Percentiles rank a stretch among this genome's conserved stretches.
These are phyloP conservation scores for Puntigrus tetrazona DNA, from an alignment of 2,113 vertebrate genomes.

Conservation along the genomic window DNA sequence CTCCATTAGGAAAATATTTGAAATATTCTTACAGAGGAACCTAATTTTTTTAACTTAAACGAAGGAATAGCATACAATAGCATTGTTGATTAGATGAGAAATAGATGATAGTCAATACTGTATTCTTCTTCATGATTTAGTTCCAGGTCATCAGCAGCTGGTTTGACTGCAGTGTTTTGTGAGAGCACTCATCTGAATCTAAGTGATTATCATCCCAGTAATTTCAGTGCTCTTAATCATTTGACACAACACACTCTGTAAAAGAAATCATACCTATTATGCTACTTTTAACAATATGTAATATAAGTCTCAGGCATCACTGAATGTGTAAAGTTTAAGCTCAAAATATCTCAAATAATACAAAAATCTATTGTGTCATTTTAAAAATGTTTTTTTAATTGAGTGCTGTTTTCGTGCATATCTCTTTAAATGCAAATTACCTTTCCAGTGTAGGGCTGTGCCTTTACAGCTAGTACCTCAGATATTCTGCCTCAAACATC, in stretches of 20 bases:
- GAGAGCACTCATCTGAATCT: slow-evolving; percentile 13
- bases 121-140: slow-evolving; percentile 53
- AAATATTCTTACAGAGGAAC: too few relatives aligned
- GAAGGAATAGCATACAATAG: neutral
- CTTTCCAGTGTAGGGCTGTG: too few relatives aligned
- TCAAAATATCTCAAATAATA: too few relatives aligned
- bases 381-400: too few relatives aligned
- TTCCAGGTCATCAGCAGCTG: slow-evolving; percentile 67
- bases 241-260: neutral
- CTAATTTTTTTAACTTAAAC: neutral
- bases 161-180: slow-evolving; percentile 33
- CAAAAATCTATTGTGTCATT: too few relatives aligned
- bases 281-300: too few relatives aligned
- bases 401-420: too few relatives aligned
- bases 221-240: neutral
- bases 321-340: too few relatives aligned
- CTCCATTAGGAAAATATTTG: neutral
- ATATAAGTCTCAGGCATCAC: too few relatives aligned
- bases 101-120: neutral
- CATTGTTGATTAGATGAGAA: neutral
- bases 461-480: too few relatives aligned
- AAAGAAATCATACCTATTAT: neutral
- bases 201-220: neutral
- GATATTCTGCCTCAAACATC: too few relatives aligned
- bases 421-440: too few relatives aligned